These are phyloP conservation scores for Lottia gigantea DNA, from an alignment of 2,888 invertebrate genomes.

Conservation along the genomic window DNA sequence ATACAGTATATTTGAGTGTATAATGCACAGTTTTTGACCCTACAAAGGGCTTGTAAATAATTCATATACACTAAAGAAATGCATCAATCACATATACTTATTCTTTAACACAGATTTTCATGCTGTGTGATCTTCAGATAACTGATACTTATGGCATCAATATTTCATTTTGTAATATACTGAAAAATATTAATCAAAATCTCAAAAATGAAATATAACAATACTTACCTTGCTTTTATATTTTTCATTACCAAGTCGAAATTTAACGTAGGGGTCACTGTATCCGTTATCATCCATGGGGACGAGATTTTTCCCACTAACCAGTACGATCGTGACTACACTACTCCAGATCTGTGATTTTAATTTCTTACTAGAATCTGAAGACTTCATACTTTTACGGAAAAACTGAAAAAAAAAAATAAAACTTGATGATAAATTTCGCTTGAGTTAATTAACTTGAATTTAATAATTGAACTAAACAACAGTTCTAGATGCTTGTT, in stretches of 20 bases:
- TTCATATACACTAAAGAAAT: no score
- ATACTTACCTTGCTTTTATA: conserved; percentile 85
- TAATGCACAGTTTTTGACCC: no score
- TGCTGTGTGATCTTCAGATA: no score
- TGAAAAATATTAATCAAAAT: no score
- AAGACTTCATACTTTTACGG: conserved; percentile 12
- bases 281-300: conserved; percentile 89
- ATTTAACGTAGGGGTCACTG: conserved; percentile 94
- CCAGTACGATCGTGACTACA: conserved; percentile 95
- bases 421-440: background rate
- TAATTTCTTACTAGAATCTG: conserved; percentile 68
- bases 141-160: no score
- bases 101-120: no score
- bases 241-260: conserved; percentile 96
- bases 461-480: no score
- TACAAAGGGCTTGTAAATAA: no score
- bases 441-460: background rate
- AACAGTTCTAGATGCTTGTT: background rate
- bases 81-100: no score
- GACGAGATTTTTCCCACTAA: conserved; percentile 89
- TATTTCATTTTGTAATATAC: no score
- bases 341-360: conserved; percentile 98
- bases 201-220: no score
- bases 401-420: conserved; percentile 18
- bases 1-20: no score